Base-by-base conservation (phyloP, 2,113 vertebrate genomes). In the Pleuronectes platessa region DNA sequence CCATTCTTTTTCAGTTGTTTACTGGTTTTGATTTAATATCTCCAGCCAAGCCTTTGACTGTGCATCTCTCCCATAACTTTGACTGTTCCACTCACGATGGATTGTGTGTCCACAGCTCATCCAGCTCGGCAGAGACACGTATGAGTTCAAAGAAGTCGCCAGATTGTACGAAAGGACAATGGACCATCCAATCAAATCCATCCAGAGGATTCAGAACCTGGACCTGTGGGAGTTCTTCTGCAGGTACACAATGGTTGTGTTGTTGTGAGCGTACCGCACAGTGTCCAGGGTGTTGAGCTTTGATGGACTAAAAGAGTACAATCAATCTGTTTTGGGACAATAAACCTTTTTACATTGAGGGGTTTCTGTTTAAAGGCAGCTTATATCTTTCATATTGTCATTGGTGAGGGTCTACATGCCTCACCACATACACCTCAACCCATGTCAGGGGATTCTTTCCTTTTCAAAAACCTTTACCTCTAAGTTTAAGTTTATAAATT, bases 191-290 rank as follows among this genome's bases (percentile, higher is more conserved):
- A 96, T 99, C 88, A 96, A 95, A 93, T 95, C 94, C 87, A 97
- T 99, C 87, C 96, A 97, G 90, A 96, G 98, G 93, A 96, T 98
- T 89, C 97, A 99, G 88, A 99, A 99, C 89, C 90, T 98, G 88
- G 96, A 98, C 84, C 91, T 99, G 76, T 99, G 97, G 98, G 97
- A 99, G 90, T 97, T 99, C 92, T 99, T 96, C 89, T 98, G 97
- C 96, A 97, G 98, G 98, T 98, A 91, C 89, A 37, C 9, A 51
- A 51, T 68, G 35, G 42, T 63, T 2, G 21, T 24, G 0, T 40
- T 65, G 51, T 45, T 26, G 4, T 53, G 3, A 27, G 15, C 4
- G 26, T 20, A 56, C 5, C 1, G 8, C 55, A 37, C 31, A 18
- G 21, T 21, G 51, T 26, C 49, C 5, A 18, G 45, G 45, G 9